Percentiles rank a stretch among this genome's conserved stretches.
Conservation (phyloP, 30 jellyfish, hydroid and myxozoan genomes). For the Nemopilema nomurai region DNA sequence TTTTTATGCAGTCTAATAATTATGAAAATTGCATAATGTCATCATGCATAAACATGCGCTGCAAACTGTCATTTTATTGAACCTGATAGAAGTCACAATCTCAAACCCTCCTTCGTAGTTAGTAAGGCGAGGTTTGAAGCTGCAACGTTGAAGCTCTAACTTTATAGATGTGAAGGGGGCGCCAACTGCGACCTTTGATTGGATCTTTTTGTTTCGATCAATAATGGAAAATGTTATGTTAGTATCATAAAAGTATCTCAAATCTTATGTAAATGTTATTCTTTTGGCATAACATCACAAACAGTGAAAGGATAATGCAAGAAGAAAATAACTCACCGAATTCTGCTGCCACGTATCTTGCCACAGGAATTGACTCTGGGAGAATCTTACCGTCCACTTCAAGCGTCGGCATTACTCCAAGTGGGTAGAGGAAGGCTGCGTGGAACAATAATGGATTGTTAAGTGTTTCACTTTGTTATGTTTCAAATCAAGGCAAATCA, state of each 20-base stretch:
- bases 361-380: conserved; percentile 59
- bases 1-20: too few relatives aligned
- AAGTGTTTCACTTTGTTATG: too few relatives aligned
- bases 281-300: background rate
- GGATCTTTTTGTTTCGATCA: background rate
- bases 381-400: conserved; percentile 49
- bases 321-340: conserved; percentile 39
- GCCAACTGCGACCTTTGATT: background rate
- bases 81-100: too few relatives aligned
- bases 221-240: background rate
- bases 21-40: too few relatives aligned
- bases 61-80: too few relatives aligned
- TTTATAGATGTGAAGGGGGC: background rate
- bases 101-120: too few relatives aligned
- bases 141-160: too few relatives aligned
- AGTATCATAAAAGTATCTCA: background rate
- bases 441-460: too few relatives aligned
- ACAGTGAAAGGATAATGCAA: background rate
- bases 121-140: too few relatives aligned
- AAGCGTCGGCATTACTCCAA: conserved; percentile 54
- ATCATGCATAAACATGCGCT: too few relatives aligned
- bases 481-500: background rate
- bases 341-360: conserved; percentile 53
- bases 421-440: conserved; percentile 25
- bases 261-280: too few relatives aligned